Percentiles rank a stretch among this genome's conserved stretches.
These are phyloP conservation scores for Ophion ventricosus DNA, from an alignment of 2,888 invertebrate species.

Conservation along the genomic window DNA sequence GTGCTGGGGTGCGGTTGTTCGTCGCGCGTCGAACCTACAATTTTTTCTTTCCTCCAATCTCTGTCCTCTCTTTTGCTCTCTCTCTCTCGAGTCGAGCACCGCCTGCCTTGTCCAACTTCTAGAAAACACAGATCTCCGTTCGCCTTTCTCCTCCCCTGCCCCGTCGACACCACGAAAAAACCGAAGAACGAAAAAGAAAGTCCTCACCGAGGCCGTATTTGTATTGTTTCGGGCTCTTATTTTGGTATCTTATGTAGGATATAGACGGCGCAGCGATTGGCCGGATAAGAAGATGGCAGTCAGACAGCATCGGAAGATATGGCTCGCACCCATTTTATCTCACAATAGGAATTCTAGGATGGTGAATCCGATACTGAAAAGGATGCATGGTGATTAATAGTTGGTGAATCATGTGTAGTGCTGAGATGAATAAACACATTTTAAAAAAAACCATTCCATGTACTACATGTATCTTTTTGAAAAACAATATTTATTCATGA, in stretches of 20 bases:
- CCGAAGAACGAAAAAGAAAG: conserved; percentile 49
- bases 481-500: conserved; percentile 71
- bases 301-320: conserved; percentile 58
- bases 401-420: conserved; percentile 57
- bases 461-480: conserved; percentile 60
- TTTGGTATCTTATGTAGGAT: conserved; percentile 40
- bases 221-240: conserved; percentile 25
- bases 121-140: conserved; percentile 74
- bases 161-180: conserved; percentile 18
- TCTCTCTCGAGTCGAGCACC: conserved; percentile 58
- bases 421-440: conserved; percentile 27
- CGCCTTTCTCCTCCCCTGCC: conserved; percentile 57
- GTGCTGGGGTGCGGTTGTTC: conserved; percentile 25
- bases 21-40: conserved; percentile 52
- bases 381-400: conserved; percentile 79
- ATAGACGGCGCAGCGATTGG: conserved; percentile 35
- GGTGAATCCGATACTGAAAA: conserved; percentile 77
- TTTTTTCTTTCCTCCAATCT: conserved; percentile 1
- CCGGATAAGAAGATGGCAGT: conserved; percentile 51
- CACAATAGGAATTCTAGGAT: conserved; percentile 72
- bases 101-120: conserved; percentile 71
- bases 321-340: conserved; percentile 54
- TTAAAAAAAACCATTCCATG: conserved; percentile 44
- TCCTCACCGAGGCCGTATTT: conserved; percentile 60
- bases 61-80: conserved; percentile 8